A percentile compares a stretch with the other conserved stretches of the same genome.
Conservation (phyloP, 92 coral and sea anemone species). For the Zoanthus gigantus region DNA sequence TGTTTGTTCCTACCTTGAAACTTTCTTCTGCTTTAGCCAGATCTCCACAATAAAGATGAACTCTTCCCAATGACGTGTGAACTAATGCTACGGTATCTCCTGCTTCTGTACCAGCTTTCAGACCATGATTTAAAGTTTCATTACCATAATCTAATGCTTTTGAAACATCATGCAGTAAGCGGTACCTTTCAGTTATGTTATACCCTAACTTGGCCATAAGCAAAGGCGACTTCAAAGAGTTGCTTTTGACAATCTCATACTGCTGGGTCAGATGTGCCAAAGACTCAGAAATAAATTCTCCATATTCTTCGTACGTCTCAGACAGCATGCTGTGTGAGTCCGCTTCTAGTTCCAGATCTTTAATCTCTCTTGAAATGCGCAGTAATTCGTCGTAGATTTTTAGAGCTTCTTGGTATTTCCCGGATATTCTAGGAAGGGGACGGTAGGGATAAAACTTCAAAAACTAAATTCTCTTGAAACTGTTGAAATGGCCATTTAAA, state of each 20-base stretch:
- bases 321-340: slow-evolving; percentile 11
- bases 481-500: no score
- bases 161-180: background rate
- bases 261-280: background rate
- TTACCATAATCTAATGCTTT: slow-evolving; percentile 9
- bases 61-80: slow-evolving; percentile 8
- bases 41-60: slow-evolving; percentile 16
- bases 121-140: background rate
- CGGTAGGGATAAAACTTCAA: no score
- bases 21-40: slow-evolving; percentile 14
- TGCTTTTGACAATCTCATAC: slow-evolving; percentile 2
- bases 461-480: no score
- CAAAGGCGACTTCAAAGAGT: background rate
- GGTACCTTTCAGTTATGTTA: slow-evolving; percentile 17
- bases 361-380: slow-evolving; percentile 28
- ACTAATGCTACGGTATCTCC: background rate
- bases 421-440: background rate
- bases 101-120: background rate
- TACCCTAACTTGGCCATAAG: background rate
- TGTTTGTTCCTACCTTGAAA: background rate
- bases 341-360: slow-evolving; percentile 10
- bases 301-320: slow-evolving; percentile 32
- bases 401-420: slow-evolving; percentile 17
- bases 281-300: slow-evolving; percentile 24
- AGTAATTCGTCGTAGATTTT: slow-evolving; percentile 1